A percentile compares a stretch with the other conserved stretches of the same genome.
Evolutionary conservation across 92 coral and sea anemone species (phyloP).

Genomic region (Palythoa grandiflora): DNA sequence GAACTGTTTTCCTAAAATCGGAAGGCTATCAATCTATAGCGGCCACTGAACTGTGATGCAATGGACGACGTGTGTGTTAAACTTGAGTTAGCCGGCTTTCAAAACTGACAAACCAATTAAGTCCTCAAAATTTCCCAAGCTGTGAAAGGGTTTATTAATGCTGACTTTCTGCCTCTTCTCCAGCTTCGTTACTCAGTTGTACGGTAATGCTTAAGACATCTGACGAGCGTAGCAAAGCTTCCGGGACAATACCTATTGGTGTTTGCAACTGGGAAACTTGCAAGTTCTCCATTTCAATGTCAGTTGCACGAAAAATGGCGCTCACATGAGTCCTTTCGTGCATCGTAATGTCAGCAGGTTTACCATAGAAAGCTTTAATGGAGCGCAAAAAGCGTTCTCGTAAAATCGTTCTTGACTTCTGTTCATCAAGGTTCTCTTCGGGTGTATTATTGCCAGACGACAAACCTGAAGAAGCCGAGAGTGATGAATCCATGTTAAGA

Average conservation of each 20-base stretch:
- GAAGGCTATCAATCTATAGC: too few relatives aligned
- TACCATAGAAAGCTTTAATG: constrained; percentile 73
- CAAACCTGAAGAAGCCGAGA: not conserved
- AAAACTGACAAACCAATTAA: not conserved
- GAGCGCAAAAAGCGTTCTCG: constrained; percentile 86
- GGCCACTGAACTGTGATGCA: too few relatives aligned
- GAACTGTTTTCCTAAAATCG: too few relatives aligned
- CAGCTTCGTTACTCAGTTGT: constrained; percentile 37
- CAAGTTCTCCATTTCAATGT: constrained; percentile 82
- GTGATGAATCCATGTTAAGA: not conserved
- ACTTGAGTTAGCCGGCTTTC: too few relatives aligned
- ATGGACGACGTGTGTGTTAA: too few relatives aligned
- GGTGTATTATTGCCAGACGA: not conserved
- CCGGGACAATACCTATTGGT: constrained; percentile 90
- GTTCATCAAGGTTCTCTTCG: constrained; percentile 51
- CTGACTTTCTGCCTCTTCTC: not conserved
- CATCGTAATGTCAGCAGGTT: constrained; percentile 77
- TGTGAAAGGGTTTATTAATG: not conserved
- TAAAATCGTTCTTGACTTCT: constrained; percentile 72
- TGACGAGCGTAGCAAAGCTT: constrained; percentile 84
- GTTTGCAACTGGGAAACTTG: constrained; percentile 90
- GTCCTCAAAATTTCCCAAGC: not conserved
- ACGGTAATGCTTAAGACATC: constrained; percentile 89
- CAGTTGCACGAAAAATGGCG: constrained; percentile 90
- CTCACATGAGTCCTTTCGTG: constrained; percentile 83